A percentile compares a stretch with the other conserved stretches of the same genome.
Evolutionary conservation across 2,888 invertebrate species (phyloP).

Genomic region (Bombylius major): DNA sequence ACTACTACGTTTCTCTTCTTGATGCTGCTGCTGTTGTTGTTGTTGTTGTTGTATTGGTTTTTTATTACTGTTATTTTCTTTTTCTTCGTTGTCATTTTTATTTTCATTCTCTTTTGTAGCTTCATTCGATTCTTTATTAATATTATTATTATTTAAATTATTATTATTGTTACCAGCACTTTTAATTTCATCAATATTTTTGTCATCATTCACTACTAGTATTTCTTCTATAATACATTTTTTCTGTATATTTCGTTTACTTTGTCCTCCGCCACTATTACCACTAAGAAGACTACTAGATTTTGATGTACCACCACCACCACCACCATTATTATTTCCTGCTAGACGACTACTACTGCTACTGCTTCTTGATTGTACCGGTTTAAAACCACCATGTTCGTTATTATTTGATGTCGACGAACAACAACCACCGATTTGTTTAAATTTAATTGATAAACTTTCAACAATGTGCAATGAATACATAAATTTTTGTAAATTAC

Average conservation of each 20-base stretch:
- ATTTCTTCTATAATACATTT: neutral
- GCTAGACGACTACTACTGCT: constrained; percentile 11
- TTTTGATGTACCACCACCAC: neutral
- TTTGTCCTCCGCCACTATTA: neutral
- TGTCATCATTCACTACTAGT: neutral
- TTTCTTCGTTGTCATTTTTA: constrained; percentile 11
- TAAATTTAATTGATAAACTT: constrained; percentile 39
- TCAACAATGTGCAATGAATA: constrained; percentile 88
- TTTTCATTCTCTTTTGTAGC: constrained; percentile 2
- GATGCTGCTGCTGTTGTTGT: constrained; percentile 7
- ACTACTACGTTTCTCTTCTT: constrained; percentile 9
- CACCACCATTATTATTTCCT: neutral
- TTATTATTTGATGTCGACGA: constrained; percentile 1
- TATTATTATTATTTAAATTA: neutral
- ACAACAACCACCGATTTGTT: constrained; percentile 5
- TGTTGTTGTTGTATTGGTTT: constrained; percentile 5
- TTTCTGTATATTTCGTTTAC: neutral
- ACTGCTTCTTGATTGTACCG: constrained; percentile 17
- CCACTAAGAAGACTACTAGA: neutral
- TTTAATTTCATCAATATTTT: neutral
- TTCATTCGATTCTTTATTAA: neutral
- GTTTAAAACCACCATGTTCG: constrained; percentile 4
- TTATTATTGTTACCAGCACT: neutral
- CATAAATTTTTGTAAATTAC: constrained; percentile 87
- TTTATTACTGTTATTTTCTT: constrained; percentile 2